Base-by-base conservation (phyloP, 2,888 invertebrate genomes). In the Biston betularia region DNA sequence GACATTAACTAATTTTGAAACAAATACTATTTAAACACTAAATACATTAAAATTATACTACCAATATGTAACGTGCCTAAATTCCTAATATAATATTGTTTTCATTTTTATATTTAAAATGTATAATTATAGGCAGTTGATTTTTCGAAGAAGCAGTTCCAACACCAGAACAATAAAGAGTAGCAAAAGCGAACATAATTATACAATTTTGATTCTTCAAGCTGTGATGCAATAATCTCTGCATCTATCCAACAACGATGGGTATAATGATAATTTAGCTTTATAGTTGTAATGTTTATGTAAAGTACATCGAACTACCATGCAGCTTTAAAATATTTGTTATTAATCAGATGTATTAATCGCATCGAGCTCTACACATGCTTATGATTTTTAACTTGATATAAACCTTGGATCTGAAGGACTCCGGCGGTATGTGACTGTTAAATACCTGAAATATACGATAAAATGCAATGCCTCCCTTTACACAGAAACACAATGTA, bases 391-490 rank as follows among this genome's bases (percentile, higher is more conserved):
- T 92, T 86, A 89, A 92, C 83, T 90, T 88, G 94, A 95, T 95
- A 96, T 95, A 95, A 96, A 97, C 97, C 96, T 97, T 97, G 94
- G 97, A 96, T 95, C 97, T 96, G 95, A 97, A 97, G 90, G 97
- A 96, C 95, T 97, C 97, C 96, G 96, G 97, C 95, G 97, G 96
- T 95, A 97, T 97, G 96, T 98, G 98, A 96, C 97, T 98, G 96
- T 98, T 98, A 95, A 97, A 97, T 91, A 97, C 97, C 97, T 98
- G 96, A 91, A 97, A 96, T 95, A 92, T 91, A 93, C 85, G 85
- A 90, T 84, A 92, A 84, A 89, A 90, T 92, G 90, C 89, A 90
- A 89, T 90, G 87, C 86, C 85, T 87, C 81, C 84, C 82, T 83
- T 80, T 79, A 35, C 55, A 53, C 45, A 78, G 79, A 80, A 73